A percentile compares a stretch with the other conserved stretches of the same genome.
Evolutionary conservation across 2,113 vertebrate genomes (phyloP).

Genomic region (Scomber japonicus): DNA sequence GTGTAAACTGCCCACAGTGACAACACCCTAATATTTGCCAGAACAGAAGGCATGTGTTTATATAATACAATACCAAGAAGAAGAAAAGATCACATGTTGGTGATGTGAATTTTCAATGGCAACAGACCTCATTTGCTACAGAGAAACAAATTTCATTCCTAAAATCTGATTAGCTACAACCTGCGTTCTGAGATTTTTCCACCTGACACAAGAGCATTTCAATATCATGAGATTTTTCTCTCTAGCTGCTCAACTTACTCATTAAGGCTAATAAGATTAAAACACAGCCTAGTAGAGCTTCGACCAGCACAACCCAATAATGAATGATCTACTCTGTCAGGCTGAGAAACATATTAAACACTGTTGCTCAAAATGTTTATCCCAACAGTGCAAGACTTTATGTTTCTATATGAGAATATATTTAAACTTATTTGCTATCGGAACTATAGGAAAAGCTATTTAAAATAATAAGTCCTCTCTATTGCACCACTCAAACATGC

Average conservation of each 20-base stretch:
- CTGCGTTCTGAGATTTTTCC: not conserved
- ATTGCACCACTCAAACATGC: not conserved
- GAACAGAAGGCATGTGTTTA: no score
- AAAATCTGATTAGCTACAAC: constrained; percentile 21
- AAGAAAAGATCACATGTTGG: no score
- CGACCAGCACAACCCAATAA: not conserved
- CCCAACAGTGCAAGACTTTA: no score
- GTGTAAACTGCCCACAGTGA: no score
- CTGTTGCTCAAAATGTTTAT: no score
- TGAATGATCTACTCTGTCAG: not conserved
- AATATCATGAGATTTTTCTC: not conserved
- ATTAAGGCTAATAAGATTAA: not conserved
- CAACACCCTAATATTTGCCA: no score
- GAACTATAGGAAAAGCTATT: no score
- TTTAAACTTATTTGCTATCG: not conserved
- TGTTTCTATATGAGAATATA: not conserved
- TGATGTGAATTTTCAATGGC: not conserved
- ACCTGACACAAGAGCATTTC: not conserved
- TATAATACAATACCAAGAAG: no score
- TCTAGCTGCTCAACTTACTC: not conserved
- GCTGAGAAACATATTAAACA: no score
- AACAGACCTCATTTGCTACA: not conserved
- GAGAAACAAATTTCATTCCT: constrained; percentile 3
- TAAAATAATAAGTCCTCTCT: not conserved
- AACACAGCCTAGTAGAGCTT: not conserved